Base-by-base conservation (phyloP, 1,140 invertebrate genomes). In the Anthonomus grandis region DNA sequence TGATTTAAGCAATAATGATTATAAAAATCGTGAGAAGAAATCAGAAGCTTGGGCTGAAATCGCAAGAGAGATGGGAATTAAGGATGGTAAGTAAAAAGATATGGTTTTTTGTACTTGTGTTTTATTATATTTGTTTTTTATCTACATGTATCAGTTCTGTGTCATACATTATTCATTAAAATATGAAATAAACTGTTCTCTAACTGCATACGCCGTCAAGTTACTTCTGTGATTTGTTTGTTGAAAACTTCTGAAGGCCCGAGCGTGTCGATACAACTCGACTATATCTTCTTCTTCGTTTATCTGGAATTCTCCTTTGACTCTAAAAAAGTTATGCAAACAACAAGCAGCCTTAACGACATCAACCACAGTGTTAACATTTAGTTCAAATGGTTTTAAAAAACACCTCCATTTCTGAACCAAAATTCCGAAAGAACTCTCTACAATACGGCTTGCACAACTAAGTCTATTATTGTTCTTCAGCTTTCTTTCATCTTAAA, bases 371-470 rank as follows among this genome's bases (percentile, higher is more conserved):
- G 52, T 65, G 49, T 67, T 63, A 15, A 70, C 53, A 65, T 64
- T 69, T 52, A 67, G 66, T 65, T 73, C 70, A 62, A 72, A 71
- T 18, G 62, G 61, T 64, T 50, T 66, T 64, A 42, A 54, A 47
- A 65, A 72, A 22, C 71, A 62, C 39, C 59, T 13, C 18, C 49
- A 57, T 23, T 25, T 31, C 10, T 38, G 13, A 44, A 44, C 41
- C 41, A 44, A 44, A 44, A 44, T 44, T 18, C 41, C 41, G 41
- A 18, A 44, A 18, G 59, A 23, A 52, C 42, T 27, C 48, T 60
- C 59, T 21, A 52, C 47, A 18, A 27, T 47, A 50, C 49, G 46
- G 24, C 59, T 25, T 31, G 52, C 59, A 49, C 53, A 19, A 22
- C 25, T 50, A 15, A 57, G 39, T 27, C 59, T 38, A 12, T 58